phyloP scores from a whole-genome alignment of 2,113 vertebrate genomes.

The Castor canadensis region DNA sequence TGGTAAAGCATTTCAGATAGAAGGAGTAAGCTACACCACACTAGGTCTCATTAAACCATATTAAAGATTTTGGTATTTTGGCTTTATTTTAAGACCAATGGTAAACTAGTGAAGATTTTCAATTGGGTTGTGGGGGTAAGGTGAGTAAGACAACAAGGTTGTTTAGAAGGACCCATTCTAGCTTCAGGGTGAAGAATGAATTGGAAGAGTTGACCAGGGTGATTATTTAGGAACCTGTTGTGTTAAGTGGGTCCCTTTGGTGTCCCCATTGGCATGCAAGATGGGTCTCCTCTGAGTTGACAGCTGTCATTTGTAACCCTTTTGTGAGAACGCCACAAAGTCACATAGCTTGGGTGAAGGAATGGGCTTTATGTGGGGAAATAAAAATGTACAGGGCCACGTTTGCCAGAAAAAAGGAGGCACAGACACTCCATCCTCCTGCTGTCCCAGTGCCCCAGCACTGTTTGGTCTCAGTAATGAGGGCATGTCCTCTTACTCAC shows the following conservation, averaged over 20 bases:
- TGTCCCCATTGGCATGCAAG: neutral
- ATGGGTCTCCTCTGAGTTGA: neutral
- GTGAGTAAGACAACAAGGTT: neutral
- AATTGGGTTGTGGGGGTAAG: neutral
- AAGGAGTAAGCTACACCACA: neutral
- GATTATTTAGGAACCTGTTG: neutral
- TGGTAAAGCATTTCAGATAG: neutral
- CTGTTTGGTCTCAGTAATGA: neutral
- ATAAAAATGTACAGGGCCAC: neutral
- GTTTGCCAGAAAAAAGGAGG: neutral
- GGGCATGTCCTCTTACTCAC: neutral
- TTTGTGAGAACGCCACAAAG: neutral
- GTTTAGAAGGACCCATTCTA: slow-evolving; percentile 10
- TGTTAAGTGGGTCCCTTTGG: neutral
- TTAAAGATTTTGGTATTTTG: neutral
- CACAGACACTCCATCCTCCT: neutral
- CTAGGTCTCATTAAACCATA: neutral
- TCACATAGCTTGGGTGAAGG: neutral
- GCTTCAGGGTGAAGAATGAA: neutral
- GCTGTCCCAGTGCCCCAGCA: neutral
- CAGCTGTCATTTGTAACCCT: neutral
- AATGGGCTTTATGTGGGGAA: neutral
- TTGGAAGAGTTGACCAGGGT: neutral
- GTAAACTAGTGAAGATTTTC: neutral
- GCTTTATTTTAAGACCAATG: neutral